Evolutionary conservation across 2,888 invertebrate species (phyloP).

Genomic region (Diadegma fenestrale): DNA sequence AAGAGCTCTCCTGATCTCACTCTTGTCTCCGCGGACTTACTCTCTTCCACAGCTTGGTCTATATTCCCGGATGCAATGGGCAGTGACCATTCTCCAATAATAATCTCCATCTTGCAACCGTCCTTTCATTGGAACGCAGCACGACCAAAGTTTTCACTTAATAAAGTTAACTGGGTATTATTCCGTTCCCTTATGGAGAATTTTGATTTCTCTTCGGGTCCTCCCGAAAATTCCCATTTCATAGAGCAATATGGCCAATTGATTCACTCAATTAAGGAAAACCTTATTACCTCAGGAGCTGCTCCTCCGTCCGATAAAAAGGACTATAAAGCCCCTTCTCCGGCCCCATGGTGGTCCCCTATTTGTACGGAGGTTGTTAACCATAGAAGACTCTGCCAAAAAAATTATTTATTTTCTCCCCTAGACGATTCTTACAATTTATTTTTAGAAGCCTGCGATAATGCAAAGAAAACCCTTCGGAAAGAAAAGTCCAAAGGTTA

Average conservation of each 20-base stretch:
- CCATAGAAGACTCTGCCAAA: too few species aligned
- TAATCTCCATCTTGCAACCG: background rate
- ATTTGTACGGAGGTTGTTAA: background rate
- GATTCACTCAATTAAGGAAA: background rate
- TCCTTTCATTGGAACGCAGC: background rate
- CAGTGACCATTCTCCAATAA: background rate
- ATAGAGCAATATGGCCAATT: background rate
- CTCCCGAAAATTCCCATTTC: too few species aligned
- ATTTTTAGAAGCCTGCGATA: too few species aligned
- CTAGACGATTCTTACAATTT: too few species aligned
- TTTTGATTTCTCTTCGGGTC: background rate
- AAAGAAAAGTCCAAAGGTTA: background rate
- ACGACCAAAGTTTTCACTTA: background rate
- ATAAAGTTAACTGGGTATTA: background rate
- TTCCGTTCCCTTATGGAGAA: background rate
- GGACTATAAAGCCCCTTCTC: background rate
- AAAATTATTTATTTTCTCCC: too few species aligned
- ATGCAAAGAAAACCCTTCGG: background rate
- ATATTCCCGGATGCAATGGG: background rate
- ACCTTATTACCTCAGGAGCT: background rate
- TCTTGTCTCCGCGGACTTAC: background rate
- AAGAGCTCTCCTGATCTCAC: background rate
- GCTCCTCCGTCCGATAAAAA: background rate
- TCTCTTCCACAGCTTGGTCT: background rate
- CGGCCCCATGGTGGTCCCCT: background rate